Evolutionary conservation across 2,113 vertebrate species (phyloP), one percentile per base, ranked within the genome.

Genomic region (Mesembrinibis cayennensis): DNA sequence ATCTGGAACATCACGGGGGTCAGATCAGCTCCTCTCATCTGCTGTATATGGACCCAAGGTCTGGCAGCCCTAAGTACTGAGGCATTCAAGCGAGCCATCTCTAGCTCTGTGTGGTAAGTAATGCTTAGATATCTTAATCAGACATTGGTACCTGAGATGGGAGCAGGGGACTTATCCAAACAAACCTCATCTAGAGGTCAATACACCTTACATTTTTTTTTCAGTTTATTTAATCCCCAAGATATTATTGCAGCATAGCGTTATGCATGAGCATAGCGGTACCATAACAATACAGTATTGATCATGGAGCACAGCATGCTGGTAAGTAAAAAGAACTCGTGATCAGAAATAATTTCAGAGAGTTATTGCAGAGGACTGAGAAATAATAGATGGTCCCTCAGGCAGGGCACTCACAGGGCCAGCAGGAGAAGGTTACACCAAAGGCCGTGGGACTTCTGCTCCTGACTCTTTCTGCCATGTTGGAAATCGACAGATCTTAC

Each of bases 101-200:
- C 9, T 1, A 38, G 42, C 10, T 59, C 29, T 47, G 18, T 0
- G 0, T 12, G 11, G 7, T 7, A 36, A 63, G 5, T 13, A 42
- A 10, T 16, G 6, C 26, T 84, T 7, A 32, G 5, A 13, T 21
- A 32, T 7, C 19, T 59, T 47, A 26, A 16, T 16, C 38, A 76
- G 44, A 77, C 22, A 16, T 19, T 4, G 2, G 36, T 49, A 38
- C 6, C 2, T 6, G 32, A 90, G 32, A 22, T 6, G 8, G 15
- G 16, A 85, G 61, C 0, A 1, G 23, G 21, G 10, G 8, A 21
- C 27, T 52, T 44, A 29, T 18, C 55, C 47, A 69, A 62, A 84
- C 13, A 40, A 67, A 50, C 36, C 17, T 81, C 36, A 70, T 14
- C 36, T 55, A 34, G 49, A 81, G 32, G 55, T 30, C 42, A 50